phyloP scores from a whole-genome alignment of 2,113 vertebrate species.

The Vombatus ursinus region DNA sequence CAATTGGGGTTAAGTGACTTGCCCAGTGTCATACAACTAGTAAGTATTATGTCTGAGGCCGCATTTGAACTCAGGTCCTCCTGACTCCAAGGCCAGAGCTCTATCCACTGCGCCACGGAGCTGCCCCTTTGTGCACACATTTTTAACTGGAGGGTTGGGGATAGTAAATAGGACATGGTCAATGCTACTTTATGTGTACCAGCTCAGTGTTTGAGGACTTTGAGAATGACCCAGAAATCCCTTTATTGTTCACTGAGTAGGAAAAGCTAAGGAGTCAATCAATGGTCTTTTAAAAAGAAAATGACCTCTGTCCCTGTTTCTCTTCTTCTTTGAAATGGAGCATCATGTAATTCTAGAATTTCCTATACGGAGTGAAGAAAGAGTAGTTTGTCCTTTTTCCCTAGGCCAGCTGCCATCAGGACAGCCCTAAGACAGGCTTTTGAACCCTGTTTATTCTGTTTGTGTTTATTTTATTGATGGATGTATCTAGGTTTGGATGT shows the following conservation, averaged over 20 bases:
- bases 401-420: background rate
- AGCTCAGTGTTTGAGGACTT: background rate
- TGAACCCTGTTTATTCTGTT: background rate
- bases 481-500: background rate
- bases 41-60: too few relatives aligned
- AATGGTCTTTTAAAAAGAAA: background rate
- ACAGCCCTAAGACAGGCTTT: background rate
- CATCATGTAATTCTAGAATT: background rate
- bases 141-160: too few relatives aligned
- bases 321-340: background rate
- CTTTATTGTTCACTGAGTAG: background rate
- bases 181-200: background rate
- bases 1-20: too few relatives aligned
- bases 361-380: too few relatives aligned
- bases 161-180: background rate
- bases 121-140: background rate
- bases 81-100: too few relatives aligned
- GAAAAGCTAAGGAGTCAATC: background rate
- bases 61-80: too few relatives aligned
- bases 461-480: background rate
- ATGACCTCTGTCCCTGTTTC: background rate
- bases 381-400: background rate
- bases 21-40: too few relatives aligned
- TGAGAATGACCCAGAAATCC: background rate
- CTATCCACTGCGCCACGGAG: too few relatives aligned